Evolutionary conservation across 2,113 vertebrate genomes (phyloP).

Genomic region (Peromyscus polionotus): DNA sequence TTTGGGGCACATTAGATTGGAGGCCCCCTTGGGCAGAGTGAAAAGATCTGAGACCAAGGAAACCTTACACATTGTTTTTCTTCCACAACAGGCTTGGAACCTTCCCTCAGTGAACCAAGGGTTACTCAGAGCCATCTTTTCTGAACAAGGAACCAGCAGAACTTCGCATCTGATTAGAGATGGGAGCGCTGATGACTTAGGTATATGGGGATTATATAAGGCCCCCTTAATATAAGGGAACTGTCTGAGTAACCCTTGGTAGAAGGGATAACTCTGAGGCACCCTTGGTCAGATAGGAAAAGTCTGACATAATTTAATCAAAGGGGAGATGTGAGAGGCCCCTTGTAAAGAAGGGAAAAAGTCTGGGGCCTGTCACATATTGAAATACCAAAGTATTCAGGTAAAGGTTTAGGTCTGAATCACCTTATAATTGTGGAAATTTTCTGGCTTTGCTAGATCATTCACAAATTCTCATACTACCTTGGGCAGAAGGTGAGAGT

Average conservation of each 20-base stretch:
- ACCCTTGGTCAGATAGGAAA: background rate
- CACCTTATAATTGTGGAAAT: background rate
- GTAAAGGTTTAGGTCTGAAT: background rate
- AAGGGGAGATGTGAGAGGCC: background rate
- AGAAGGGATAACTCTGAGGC: background rate
- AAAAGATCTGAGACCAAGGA: background rate
- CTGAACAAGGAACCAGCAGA: background rate
- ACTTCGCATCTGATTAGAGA: background rate
- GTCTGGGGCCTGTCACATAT: background rate
- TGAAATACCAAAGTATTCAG: background rate
- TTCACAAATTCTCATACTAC: background rate
- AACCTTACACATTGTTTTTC: background rate
- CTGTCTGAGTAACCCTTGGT: background rate
- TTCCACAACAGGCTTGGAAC: background rate
- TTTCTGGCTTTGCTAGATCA: background rate
- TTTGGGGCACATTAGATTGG: background rate
- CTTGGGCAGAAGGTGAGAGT: background rate
- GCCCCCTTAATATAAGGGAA: background rate
- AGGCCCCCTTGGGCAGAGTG: background rate
- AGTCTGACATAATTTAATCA: background rate
- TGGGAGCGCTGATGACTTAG: background rate
- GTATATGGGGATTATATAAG: background rate
- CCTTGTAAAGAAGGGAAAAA: background rate
- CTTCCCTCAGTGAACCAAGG: background rate
- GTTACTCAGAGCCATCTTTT: background rate